phyloP scores from a whole-genome alignment of 2,797 vertebrate genomes.

The Spondyliosoma cantharus region DNA sequence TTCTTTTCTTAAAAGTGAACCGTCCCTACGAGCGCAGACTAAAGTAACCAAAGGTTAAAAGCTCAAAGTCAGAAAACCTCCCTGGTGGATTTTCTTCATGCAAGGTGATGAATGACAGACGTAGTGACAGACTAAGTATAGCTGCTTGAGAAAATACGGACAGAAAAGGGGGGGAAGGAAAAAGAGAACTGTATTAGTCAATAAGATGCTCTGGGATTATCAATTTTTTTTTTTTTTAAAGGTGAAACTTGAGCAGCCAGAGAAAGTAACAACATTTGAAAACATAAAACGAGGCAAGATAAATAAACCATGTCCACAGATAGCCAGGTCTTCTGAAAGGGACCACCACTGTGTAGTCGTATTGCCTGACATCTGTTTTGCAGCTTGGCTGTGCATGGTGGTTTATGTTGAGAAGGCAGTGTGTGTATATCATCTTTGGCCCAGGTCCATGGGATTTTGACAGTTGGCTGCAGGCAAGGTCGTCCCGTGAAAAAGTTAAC shows the following conservation, averaged over 20 bases:
- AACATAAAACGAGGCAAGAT: conserved; percentile 55
- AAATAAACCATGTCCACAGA: conserved; percentile 72
- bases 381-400: conserved; percentile 74
- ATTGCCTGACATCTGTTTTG: conserved; percentile 83
- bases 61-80: conserved; percentile 4
- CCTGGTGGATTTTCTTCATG: conserved; percentile 27
- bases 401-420: conserved; percentile 78
- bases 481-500: conserved; percentile 59
- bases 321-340: conserved; percentile 54
- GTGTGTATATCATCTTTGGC: conserved; percentile 82
- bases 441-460: conserved; percentile 69
- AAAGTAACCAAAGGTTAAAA: conserved; percentile 50
- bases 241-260: conserved; percentile 29
- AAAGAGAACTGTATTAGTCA: conserved; percentile 15
- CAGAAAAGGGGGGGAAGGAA: background rate
- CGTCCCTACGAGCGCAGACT: conserved; percentile 33
- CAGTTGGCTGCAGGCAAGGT: conserved; percentile 72
- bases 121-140: conserved; percentile 17
- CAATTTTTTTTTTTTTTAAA: background rate
- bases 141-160: conserved; percentile 33
- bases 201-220: conserved; percentile 38
- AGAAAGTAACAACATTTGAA: conserved; percentile 54
- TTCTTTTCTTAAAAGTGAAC: conserved; percentile 48
- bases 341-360: conserved; percentile 69
- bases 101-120: conserved; percentile 12